These are phyloP conservation scores for Enteromius fasciolatus DNA, from an alignment of 2,797 vertebrate genomes.

Conservation along the genomic window DNA sequence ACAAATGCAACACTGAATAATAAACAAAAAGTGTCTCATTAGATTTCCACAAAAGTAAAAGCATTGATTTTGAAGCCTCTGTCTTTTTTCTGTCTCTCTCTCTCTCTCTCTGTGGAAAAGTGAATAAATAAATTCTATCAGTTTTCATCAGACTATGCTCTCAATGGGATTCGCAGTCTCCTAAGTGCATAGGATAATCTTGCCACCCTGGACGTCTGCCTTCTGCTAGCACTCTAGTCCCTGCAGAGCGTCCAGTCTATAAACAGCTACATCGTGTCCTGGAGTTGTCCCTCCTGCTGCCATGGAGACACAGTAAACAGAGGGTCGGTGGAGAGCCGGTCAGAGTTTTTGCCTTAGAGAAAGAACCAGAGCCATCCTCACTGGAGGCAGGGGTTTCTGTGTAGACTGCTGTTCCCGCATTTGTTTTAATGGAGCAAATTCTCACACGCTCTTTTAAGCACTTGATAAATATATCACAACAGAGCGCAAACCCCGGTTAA, in stretches of 20 bases:
- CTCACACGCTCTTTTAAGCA: constrained; percentile 13
- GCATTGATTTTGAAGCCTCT: constrained; percentile 47
- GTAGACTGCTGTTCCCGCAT: constrained; percentile 31
- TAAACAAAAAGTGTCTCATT: constrained; percentile 1
- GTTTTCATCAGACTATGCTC: constrained; percentile 7
- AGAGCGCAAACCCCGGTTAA: background rate
- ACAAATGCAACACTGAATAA: background rate
- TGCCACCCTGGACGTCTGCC: background rate
- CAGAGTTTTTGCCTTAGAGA: constrained; percentile 45
- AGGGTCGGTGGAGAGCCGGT: constrained; percentile 31
- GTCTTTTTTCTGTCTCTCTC: constrained; percentile 12
- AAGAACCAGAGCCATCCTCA: constrained; percentile 44
- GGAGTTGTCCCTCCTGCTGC: constrained; percentile 45
- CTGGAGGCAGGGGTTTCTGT: constrained; percentile 35
- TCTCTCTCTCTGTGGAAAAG: constrained; percentile 33
- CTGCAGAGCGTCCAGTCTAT: constrained; percentile 45
- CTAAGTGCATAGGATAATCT: constrained; percentile 12
- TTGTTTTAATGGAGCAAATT: constrained; percentile 44
- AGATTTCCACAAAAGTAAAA: constrained; percentile 30
- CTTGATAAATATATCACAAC: constrained; percentile 8
- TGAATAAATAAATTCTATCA: constrained; percentile 50
- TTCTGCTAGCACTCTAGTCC: constrained; percentile 22
- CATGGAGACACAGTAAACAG: constrained; percentile 58
- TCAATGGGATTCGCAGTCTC: background rate
- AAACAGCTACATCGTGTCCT: constrained; percentile 53